Conservation (phyloP, 2,888 invertebrate species). For the Athetis lepigone region DNA sequence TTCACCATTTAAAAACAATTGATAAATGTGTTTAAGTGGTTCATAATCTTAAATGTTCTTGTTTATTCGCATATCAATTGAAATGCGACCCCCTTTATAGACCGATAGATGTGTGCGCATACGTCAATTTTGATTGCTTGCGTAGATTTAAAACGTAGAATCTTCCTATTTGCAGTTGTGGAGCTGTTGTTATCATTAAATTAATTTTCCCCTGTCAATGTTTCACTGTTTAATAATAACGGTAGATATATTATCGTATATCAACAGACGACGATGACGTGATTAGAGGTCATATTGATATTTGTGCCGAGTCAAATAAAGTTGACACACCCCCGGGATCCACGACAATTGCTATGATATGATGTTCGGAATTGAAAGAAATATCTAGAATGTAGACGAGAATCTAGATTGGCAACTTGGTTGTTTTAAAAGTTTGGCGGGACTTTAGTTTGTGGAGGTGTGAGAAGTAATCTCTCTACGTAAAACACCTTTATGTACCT, state of each 20-base stretch:
- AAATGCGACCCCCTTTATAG: conserved; percentile 52
- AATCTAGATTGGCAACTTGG: too few species aligned
- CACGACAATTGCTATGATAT: neutral
- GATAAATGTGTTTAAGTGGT: conserved; percentile 56
- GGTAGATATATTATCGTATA: conserved; percentile 19
- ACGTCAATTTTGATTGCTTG: conserved; percentile 55
- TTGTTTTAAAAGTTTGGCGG: too few species aligned
- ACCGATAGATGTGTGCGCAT: conserved; percentile 29
- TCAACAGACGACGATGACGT: conserved; percentile 32
- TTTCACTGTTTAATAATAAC: conserved; percentile 27
- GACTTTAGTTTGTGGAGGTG: too few species aligned
- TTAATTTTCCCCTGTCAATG: conserved; percentile 31
- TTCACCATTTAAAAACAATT: conserved; percentile 53
- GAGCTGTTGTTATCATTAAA: conserved; percentile 30
- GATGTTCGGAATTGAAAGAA: neutral
- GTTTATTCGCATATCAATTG: conserved; percentile 64
- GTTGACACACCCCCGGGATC: conserved; percentile 48
- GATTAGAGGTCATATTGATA: conserved; percentile 45
- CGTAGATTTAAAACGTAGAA: conserved; percentile 32
- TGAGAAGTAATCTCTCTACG: too few species aligned
- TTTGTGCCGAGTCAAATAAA: conserved; percentile 14
- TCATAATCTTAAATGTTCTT: conserved; percentile 59
- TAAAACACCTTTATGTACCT: too few species aligned
- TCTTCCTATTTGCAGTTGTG: conserved; percentile 31
- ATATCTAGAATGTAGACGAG: too few species aligned